Evolutionary conservation across 2,888 invertebrate genomes (phyloP), one percentile per base, ranked within the genome.

Genomic region (Drosophila melanosoma): DNA sequence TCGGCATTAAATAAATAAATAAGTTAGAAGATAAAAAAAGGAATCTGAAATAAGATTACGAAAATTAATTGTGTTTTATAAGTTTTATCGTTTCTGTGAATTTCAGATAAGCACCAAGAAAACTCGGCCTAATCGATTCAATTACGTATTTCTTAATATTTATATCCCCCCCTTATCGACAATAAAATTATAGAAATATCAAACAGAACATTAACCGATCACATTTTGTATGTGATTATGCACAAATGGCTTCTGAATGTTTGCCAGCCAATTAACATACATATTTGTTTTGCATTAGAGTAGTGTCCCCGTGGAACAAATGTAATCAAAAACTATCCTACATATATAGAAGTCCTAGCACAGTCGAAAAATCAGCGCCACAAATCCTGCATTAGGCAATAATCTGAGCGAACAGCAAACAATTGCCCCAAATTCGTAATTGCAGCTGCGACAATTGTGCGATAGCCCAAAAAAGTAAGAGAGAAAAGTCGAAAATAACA

Each of bases 381-480:
- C 60, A 75, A 57, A 53, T 49, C 51, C 51, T 45, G 42, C 51
- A 61, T 45, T 61, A 57, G 45, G 58, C 79, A 64, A 69, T 71
- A 75, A 59, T 56, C 65, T 59, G 54, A 69, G 74, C 62, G 74
- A 70, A 53, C 68, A 67, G 67, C 60, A 51, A 74, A 77, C 87
- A 84, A 81, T 89, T 89, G 78, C 74, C 89, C 87, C 76, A 83
- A 89, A 84, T 86, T 72, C 78, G 65, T 87, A 86, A 89, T 86
- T 84, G 87, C 81, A 86, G 77, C 11, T 48, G 74, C 76, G 70
- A 77, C 76, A 87, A 83, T 80, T 78, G 79, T 74, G 77, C 79
- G 84, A 79, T 75, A 84, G 74, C 72, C 69, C 68, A 45, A 63
- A 70, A 52, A 58, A 54, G 52, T 49, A 51, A 57, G 38, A 38